These are phyloP conservation scores for Ceratosolen solmsi DNA, from an alignment of 1,140 invertebrate genomes.

Conservation along the genomic window DNA sequence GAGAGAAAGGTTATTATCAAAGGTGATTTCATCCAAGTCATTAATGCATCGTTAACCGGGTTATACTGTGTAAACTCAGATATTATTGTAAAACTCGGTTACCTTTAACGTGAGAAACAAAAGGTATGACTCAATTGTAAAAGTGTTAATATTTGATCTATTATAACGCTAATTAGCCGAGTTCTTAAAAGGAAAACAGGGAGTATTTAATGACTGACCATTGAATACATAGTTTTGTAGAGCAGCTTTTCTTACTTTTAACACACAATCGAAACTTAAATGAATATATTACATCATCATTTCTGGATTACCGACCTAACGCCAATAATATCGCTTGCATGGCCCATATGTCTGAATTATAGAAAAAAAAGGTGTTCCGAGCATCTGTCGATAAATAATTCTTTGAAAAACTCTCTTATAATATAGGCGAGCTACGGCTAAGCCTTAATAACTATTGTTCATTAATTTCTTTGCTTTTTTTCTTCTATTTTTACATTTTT, in stretches of 20 bases:
- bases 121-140: background rate
- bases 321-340: background rate
- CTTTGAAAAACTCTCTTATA: too few species aligned
- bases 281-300: background rate
- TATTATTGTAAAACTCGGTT: slow-evolving; percentile 14
- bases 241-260: background rate
- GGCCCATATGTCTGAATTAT: background rate
- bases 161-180: background rate
- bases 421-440: too few species aligned
- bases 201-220: background rate
- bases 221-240: background rate
- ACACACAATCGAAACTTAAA: background rate
- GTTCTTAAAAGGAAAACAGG: background rate
- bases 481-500: too few species aligned
- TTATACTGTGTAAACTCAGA: slow-evolving; percentile 7
- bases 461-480: too few species aligned
- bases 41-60: slow-evolving; percentile 7
- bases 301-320: background rate
- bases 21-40: slow-evolving; percentile 14
- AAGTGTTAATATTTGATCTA: slow-evolving; percentile 4
- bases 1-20: background rate
- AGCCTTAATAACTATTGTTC: too few species aligned
- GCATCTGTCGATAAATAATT: too few species aligned
- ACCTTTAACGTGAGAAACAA: background rate
- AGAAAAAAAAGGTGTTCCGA: too few species aligned